Evolutionary conservation across 1,140 invertebrate species (phyloP), one percentile per base, ranked within the genome.

Genomic region (Ylistrum balloti): DNA sequence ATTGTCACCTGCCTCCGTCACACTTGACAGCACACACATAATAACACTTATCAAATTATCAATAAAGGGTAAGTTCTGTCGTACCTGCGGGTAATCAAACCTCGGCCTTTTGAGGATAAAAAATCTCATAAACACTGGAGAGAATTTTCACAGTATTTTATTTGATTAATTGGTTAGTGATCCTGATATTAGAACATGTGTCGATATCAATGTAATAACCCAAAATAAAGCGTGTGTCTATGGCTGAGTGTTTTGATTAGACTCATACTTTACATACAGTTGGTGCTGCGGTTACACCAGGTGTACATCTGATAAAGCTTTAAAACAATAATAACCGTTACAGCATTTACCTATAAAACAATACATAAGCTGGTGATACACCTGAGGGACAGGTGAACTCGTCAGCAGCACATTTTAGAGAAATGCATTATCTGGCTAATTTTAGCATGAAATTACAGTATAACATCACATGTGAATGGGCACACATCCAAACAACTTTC

Each of bases 301-400:
- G 56, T 74, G 56, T n/a, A 74, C 1, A 74, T 74, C 56, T 74
- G 56, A 74, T 74, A 74, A 74, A 3, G n/a, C 22, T 74, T 74
- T 74, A 74, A 74, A 74, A 74, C 56, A 74, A 74, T 74, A 74
- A 74, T 74, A 74, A 74, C 56, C 56, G 56, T 74, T 74, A 74
- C 56, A 74, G 56, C 17, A 74, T 74, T 74, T 28, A 74, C n/a
- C 22, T 74, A 74, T 74, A 74, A 74, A 74, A 74, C 56, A 74
- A 74, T 38, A 38, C 35, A 38, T 38, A 5, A 38, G 5, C 35
- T 7, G 35, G 13, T 74, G 22, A 74, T n/a, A 74, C n/a, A 74
- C 56, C 56, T 74, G 56, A 74, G n/a, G 56, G 56, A n/a, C 56
- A 74, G 56, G 56, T 74, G 56, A 74, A 20, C 41, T 45, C 17